Conservation (phyloP, 2,113 vertebrate species). For the Pungitius pungitius region DNA sequence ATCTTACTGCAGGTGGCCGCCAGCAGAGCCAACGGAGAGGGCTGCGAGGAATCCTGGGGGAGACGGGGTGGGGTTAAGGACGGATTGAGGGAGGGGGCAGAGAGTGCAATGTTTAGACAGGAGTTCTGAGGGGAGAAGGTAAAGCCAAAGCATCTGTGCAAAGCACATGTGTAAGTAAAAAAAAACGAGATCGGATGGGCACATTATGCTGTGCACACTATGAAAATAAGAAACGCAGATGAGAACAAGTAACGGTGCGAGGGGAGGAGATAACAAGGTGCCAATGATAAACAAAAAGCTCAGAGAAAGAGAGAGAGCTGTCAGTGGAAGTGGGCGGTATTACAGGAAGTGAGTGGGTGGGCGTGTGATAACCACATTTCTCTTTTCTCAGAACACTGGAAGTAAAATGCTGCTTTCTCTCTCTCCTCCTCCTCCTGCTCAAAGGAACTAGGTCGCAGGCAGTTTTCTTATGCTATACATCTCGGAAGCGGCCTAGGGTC, state of each 20-base stretch:
- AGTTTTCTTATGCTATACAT: constrained; percentile 65
- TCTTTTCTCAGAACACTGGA: constrained; percentile 76
- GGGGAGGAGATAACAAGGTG: constrained; percentile 41
- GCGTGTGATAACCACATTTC: constrained; percentile 83
- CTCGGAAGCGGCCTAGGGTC: constrained; percentile 33
- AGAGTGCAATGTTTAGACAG: constrained; percentile 29
- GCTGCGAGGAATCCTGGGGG: constrained; percentile 93
- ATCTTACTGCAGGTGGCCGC: constrained; percentile 99
- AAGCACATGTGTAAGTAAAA: constrained; percentile 18
- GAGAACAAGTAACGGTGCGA: constrained; percentile 23
- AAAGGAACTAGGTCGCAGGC: constrained; percentile 76
- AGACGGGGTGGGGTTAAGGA: neutral
- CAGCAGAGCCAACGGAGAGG: constrained; percentile 96
- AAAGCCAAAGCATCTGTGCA: constrained; percentile 4
- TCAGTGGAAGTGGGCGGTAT: constrained; percentile 82
- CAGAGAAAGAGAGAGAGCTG: constrained; percentile 64
- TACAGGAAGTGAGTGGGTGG: constrained; percentile 82
- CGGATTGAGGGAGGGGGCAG: constrained; percentile 12
- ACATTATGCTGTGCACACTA: constrained; percentile 8
- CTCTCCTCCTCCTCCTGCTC: constrained; percentile 56
- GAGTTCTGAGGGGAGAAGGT: constrained; percentile 25
- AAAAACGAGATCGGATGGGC: constrained; percentile 17
- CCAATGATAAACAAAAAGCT: constrained; percentile 61
- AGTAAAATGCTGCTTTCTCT: constrained; percentile 70
- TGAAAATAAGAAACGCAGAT: constrained; percentile 26